Base-by-base conservation (phyloP, 2,888 invertebrate genomes). In the Coelinius sp. region DNA sequence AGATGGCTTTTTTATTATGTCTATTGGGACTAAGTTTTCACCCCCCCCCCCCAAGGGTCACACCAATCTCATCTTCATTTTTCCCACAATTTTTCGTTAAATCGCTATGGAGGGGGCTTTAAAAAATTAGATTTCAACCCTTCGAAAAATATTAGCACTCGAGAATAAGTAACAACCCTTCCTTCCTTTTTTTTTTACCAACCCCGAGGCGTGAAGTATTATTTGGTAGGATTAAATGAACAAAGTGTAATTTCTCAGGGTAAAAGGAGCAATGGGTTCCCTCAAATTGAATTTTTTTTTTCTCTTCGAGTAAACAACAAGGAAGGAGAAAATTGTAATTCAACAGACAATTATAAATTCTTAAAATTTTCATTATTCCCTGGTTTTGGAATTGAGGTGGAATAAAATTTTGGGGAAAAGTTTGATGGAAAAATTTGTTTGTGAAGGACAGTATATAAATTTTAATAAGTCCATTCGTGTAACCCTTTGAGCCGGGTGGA, bases 1-100 rank as follows among this genome's bases (percentile, higher is more conserved):
- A 87, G 83, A 85, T 85, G 86, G 84, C 81, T 81, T 83, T 88
- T 87, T 88, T 86, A 86, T 88, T 85, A 87, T 80, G 84, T 84
- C 85, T 83, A 84, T 85, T 82, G 86, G 84, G 85, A 85, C 81
- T 62, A 24, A 49, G 53, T 65, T 52, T 53, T 31, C 38, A 56
- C 24, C 41, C 46, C 46, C 41, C 8, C 24, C 41, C 46, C 46
- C 41, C 8, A 17, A 49, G 46, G 46, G 20, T 46, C 46, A 35
- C 41, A 46, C n/a, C 14, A 41, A 70, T 62, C 20, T 62, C 68
- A 17, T 71, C 62, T 38, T 44, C 25, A 35, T 66, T 69, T 59
- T 71, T 67, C 63, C 65, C 25, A 70, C 73, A 68, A 70, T 66
- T 63, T 76, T 73, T 44, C 27, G 63, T 71, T 66, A 71, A 68